These are phyloP conservation scores for Engystomops pustulosus DNA, from an alignment of 2,113 vertebrate genomes.

Conservation along the genomic window DNA sequence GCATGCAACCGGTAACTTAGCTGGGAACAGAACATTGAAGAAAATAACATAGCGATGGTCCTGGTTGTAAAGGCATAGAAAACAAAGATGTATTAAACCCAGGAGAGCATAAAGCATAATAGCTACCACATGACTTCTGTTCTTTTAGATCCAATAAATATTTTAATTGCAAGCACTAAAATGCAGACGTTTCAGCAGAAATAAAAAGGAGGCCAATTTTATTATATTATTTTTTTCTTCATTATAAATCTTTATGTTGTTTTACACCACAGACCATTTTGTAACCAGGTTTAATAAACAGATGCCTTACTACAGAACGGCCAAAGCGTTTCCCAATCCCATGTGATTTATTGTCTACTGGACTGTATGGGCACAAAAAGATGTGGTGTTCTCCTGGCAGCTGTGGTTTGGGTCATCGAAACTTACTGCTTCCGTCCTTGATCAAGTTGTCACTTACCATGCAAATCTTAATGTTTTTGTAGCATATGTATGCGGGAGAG, in stretches of 20 bases:
- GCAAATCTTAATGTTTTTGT: too few species aligned
- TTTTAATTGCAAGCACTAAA: constrained; percentile 24
- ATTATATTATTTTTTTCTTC: not conserved
- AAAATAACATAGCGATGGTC: not conserved
- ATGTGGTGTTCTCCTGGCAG: too few species aligned
- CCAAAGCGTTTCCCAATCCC: too few species aligned
- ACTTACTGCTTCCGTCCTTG: too few species aligned
- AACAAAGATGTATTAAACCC: constrained; percentile 36
- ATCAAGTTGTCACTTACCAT: too few species aligned
- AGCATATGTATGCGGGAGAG: too few species aligned
- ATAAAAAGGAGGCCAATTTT: not conserved
- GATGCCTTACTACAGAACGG: too few species aligned
- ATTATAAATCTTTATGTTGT: not conserved
- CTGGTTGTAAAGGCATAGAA: constrained; percentile 20
- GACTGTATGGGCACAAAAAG: too few species aligned
- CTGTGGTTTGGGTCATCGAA: too few species aligned
- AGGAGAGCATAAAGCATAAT: constrained; percentile 42
- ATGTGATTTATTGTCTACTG: too few species aligned
- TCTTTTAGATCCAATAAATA: constrained; percentile 34
- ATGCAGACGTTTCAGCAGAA: constrained; percentile 6
- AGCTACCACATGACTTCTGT: constrained; percentile 43
- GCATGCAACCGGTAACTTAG: constrained; percentile 27
- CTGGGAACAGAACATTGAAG: constrained; percentile 25
- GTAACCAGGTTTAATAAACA: not conserved
- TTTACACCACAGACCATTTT: not conserved